Conservation (phyloP, 2,888 invertebrate genomes). For the Phyllotreta cruciferae region DNA sequence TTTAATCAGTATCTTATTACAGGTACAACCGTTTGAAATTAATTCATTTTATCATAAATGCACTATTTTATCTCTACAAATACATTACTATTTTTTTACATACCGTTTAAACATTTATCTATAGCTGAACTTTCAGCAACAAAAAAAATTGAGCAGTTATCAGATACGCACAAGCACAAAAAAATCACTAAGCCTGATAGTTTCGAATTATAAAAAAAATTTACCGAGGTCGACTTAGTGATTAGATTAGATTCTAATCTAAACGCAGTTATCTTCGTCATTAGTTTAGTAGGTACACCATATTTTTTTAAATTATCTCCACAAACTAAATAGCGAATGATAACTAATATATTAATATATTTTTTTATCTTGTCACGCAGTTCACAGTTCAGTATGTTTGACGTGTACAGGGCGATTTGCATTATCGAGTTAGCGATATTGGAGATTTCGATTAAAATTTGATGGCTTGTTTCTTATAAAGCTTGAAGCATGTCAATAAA, state of each 20-base stretch:
- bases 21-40: too few species aligned
- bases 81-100: too few species aligned
- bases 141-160: conserved; percentile 18
- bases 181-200: conserved; percentile 35
- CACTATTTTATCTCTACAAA: too few species aligned
- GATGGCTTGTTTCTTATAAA: too few species aligned
- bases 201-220: conserved; percentile 34
- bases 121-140: too few species aligned
- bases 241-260: conserved; percentile 40
- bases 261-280: conserved; percentile 36
- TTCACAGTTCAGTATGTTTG: conserved; percentile 4
- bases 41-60: too few species aligned
- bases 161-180: conserved; percentile 28
- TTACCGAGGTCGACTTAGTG: conserved; percentile 29
- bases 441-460: too few species aligned
- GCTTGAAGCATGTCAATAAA: too few species aligned
- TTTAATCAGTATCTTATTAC: too few species aligned
- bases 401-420: conserved; percentile 7
- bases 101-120: too few species aligned
- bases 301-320: conserved; percentile 31
- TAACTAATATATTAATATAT: conserved; percentile 23
- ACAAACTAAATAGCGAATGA: conserved; percentile 19
- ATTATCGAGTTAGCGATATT: not conserved
- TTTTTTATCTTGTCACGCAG: conserved; percentile 26
- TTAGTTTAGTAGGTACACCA: conserved; percentile 32